Evolutionary conservation across 2,113 vertebrate genomes (phyloP).

Genomic region (Sturnus vulgaris): DNA sequence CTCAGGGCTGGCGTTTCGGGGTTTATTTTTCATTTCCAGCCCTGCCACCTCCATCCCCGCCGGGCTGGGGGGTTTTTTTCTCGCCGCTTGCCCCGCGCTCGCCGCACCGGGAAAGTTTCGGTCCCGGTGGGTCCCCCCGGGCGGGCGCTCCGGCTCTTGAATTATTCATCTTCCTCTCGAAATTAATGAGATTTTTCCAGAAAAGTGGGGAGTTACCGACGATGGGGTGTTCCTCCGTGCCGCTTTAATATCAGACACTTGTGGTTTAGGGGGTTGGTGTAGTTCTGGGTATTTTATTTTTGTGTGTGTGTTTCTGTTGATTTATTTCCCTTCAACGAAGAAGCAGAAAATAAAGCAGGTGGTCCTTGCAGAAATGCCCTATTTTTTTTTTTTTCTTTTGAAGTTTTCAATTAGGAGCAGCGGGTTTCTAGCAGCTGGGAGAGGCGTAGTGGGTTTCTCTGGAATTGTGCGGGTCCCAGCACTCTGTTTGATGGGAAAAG

Average conservation of each 20-base stretch:
- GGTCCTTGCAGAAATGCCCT: neutral
- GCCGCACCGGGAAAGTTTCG: conserved; percentile 46
- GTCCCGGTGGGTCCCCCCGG: neutral
- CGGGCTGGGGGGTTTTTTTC: neutral
- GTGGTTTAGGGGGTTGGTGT: neutral
- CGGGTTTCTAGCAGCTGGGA: neutral
- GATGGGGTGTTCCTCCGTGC: neutral
- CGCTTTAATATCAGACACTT: neutral
- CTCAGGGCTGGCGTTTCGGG: neutral
- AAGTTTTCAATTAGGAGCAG: conserved; percentile 48
- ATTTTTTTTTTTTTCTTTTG: neutral
- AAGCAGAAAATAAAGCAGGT: neutral
- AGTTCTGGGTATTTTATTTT: neutral
- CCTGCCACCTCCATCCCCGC: neutral
- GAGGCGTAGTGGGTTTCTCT: neutral
- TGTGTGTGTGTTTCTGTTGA: neutral
- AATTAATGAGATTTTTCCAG: conserved; percentile 61
- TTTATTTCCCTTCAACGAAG: neutral
- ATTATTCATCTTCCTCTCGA: conserved; percentile 19
- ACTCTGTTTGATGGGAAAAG: neutral
- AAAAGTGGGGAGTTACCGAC: conserved; percentile 33
- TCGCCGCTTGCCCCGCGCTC: neutral
- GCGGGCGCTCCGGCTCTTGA: neutral
- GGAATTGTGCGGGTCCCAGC: neutral
- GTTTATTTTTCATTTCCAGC: neutral